A percentile compares a stretch with the other conserved stretches of the same genome.
These are phyloP conservation scores for Gnatocerus cornutus DNA, from an alignment of 2,888 invertebrate genomes.

Conservation along the genomic window DNA sequence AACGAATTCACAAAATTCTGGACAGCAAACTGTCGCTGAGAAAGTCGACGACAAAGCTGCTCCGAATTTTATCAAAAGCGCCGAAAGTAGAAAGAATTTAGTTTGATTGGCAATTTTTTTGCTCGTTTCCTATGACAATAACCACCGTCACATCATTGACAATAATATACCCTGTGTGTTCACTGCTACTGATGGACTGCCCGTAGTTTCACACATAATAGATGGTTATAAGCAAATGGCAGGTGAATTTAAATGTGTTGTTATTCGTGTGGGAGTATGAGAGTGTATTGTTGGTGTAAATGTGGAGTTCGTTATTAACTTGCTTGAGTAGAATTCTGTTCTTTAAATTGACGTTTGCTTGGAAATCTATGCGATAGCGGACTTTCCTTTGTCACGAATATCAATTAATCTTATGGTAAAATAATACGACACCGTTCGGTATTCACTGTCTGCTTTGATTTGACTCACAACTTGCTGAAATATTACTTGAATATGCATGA, in stretches of 20 bases:
- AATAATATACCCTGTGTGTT: conserved; percentile 58
- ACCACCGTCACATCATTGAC: conserved; percentile 47
- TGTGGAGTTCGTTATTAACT: not conserved
- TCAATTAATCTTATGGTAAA: no score
- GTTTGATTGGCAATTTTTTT: conserved; percentile 48
- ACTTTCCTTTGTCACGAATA: no score
- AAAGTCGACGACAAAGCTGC: conserved; percentile 27
- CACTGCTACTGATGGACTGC: conserved; percentile 63
- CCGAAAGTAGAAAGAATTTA: conserved; percentile 20
- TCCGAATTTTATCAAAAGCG: conserved; percentile 23
- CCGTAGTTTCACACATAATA: conserved; percentile 61
- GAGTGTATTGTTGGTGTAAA: conserved; percentile 13
- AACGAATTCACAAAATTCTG: conserved; percentile 31
- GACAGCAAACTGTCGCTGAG: conserved; percentile 7
- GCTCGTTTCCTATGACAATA: conserved; percentile 50
- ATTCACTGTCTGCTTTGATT: no score
- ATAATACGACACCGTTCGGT: no score
- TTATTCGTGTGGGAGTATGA: conserved; percentile 38
- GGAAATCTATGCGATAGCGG: no score
- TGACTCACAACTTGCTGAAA: no score
- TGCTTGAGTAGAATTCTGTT: not conserved
- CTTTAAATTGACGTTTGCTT: no score
- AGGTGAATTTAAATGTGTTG: conserved; percentile 55
- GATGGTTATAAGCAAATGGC: conserved; percentile 55
- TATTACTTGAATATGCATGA: no score